Evolutionary conservation across 2,888 invertebrate genomes (phyloP), one percentile per base, ranked within the genome.

Genomic region (Macrophya annulata): DNA sequence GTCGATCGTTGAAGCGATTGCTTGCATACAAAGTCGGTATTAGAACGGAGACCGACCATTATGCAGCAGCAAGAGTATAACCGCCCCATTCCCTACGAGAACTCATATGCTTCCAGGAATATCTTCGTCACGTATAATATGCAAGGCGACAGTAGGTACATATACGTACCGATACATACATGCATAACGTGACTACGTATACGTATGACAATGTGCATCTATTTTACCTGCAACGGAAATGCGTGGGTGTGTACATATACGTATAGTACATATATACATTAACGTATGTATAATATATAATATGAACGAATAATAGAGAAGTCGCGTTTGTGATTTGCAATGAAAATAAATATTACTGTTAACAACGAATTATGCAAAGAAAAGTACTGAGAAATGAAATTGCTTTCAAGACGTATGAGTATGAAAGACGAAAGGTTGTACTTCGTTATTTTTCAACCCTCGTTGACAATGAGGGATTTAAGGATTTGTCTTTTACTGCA

Each of bases 21-120:
- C 77, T 77, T 77, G 77, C 55, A 77, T 48, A 77, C 77, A 51
- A 77, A 77, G 77, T 77, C 77, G 77, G 10, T 77, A 77, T 77
- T 51, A 77, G 77, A 77, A 25, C 45, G 48, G 31, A 74, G 15
- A n/a, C 45, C n/a, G 72, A 31, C 48, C 51, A 55, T 55, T 37
- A 31, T 77, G 48, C 25, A 55, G 55, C 10, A 15, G 55, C 10
- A 25, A 37, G 74, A 45, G 17, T 55, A 15, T 21, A 43, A 55
- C 55, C 48, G n/a, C n/a, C 6, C 43, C 10, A 21, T n/a, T 74
- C 21, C 45, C 43, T 8, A 45, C 17, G 45, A 74, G 43, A 10
- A 21, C 43, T 68, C 68, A 25, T 74, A 25, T 74, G 43, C 31
- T 74, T 45, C 72, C 72, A 74, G 45, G 72, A 74, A 74, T 45